phyloP scores from a whole-genome alignment of 1,140 invertebrate species.

The Brachionus koreanus region DNA sequence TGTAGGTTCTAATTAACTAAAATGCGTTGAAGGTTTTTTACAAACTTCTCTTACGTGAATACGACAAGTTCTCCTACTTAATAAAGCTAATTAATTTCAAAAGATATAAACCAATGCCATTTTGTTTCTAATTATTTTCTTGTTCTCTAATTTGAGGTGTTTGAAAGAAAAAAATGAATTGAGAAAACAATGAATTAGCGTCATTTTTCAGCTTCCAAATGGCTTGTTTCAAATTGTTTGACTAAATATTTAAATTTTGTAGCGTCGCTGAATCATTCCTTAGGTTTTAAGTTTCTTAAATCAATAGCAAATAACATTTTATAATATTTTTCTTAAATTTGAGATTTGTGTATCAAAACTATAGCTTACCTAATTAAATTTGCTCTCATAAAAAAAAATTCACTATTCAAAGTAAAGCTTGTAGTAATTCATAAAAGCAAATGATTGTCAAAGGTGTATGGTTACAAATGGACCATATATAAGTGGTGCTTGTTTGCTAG shows the following conservation, averaged over 20 bases:
- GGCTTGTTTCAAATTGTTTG: background rate
- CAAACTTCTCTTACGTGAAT: background rate
- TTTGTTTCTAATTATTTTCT: background rate
- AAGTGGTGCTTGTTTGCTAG: background rate
- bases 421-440: background rate
- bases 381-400: background rate
- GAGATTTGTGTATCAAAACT: background rate
- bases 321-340: slow-evolving; percentile 5
- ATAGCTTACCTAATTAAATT: background rate
- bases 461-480: background rate
- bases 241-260: background rate
- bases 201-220: background rate
- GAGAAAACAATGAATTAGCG: background rate
- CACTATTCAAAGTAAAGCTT: background rate
- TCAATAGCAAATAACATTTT: slow-evolving; percentile 1
- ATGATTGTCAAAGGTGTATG: background rate
- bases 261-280: background rate
- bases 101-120: background rate
- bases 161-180: background rate
- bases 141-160: background rate
- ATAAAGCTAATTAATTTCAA: background rate
- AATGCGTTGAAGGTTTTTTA: background rate
- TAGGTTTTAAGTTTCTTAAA: background rate
- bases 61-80: background rate
- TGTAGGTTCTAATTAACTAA: background rate